phyloP scores from a whole-genome alignment of 2,113 vertebrate genomes.

The Psammodynastes pulverulentus region DNA sequence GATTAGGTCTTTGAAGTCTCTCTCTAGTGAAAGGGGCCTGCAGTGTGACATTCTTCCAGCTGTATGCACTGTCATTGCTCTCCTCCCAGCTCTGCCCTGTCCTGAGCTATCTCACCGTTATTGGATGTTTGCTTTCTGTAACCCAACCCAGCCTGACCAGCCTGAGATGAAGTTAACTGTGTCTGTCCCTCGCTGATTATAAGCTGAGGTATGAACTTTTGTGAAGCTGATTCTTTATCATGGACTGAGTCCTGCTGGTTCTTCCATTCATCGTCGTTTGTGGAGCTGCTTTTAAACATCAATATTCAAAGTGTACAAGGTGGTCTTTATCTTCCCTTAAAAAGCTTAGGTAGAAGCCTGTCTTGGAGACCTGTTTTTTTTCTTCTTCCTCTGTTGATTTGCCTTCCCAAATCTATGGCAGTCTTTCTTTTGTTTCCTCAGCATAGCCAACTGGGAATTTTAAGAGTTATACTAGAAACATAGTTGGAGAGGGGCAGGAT shows the following conservation, averaged over 20 bases:
- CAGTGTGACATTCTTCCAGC: rapidly evolving
- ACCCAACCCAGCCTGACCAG: slow-evolving; percentile 60
- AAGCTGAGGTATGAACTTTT: not conserved
- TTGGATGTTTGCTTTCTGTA: slow-evolving; percentile 13
- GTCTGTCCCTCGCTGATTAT: slow-evolving; percentile 61
- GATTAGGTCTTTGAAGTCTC: rapidly evolving
- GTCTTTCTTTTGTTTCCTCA: not conserved
- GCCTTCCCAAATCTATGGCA: not conserved
- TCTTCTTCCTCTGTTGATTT: not conserved
- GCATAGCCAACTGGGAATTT: not conserved
- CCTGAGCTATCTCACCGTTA: not conserved
- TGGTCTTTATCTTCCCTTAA: slow-evolving; percentile 22
- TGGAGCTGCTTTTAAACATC: not conserved
- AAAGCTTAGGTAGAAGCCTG: not conserved
- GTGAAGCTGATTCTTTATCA: slow-evolving; percentile 50
- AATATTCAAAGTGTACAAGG: not conserved
- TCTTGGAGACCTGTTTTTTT: not conserved
- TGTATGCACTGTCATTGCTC: not conserved
- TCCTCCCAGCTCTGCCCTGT: not conserved
- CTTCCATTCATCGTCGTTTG: slow-evolving; percentile 24
- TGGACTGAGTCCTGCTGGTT: slow-evolving; percentile 49
- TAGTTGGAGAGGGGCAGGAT: not conserved
- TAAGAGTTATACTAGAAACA: not conserved
- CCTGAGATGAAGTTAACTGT: slow-evolving; percentile 39
- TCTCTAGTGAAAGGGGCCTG: not conserved